phyloP scores from a whole-genome alignment of 64 coral and sea anemone genomes.

The Montipora capricornis region DNA sequence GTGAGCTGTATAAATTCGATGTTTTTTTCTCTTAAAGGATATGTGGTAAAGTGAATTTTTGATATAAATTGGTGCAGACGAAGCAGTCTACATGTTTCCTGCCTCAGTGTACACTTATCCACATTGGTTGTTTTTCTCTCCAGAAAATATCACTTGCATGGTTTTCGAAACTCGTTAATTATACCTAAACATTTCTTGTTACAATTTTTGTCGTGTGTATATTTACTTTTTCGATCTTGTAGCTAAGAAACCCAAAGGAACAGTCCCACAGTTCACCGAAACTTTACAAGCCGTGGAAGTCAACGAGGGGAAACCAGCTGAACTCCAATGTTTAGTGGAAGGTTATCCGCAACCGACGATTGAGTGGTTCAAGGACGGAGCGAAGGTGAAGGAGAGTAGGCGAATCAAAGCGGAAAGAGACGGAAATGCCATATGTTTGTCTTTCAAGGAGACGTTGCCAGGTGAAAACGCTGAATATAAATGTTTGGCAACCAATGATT shows the following conservation, averaged over 20 bases:
- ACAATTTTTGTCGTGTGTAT: background rate
- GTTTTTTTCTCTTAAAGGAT: too few species aligned
- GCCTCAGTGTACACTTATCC: too few species aligned
- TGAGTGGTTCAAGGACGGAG: constrained; percentile 94
- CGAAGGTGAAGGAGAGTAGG: constrained; percentile 62
- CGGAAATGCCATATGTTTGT: constrained; percentile 57
- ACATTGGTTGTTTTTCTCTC: too few species aligned
- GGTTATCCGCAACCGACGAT: constrained; percentile 59
- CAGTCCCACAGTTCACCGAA: constrained; percentile 77
- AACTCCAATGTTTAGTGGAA: constrained; percentile 59
- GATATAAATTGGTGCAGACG: too few species aligned
- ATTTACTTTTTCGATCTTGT: background rate
- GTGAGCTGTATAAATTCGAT: too few species aligned
- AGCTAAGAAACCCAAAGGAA: constrained; percentile 51
- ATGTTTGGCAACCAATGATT: constrained; percentile 86
- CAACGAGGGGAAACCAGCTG: constrained; percentile 65
- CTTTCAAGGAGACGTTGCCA: constrained; percentile 59
- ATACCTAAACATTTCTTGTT: background rate
- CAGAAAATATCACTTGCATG: too few species aligned
- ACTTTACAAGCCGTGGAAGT: constrained; percentile 66
- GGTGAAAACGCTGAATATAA: constrained; percentile 87
- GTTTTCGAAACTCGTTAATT: too few species aligned
- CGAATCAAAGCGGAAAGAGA: constrained; percentile 79
- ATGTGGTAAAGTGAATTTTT: too few species aligned
- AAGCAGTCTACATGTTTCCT: too few species aligned